Evolutionary conservation across 2,888 invertebrate genomes (phyloP).

Genomic region (Aquatica leii): DNA sequence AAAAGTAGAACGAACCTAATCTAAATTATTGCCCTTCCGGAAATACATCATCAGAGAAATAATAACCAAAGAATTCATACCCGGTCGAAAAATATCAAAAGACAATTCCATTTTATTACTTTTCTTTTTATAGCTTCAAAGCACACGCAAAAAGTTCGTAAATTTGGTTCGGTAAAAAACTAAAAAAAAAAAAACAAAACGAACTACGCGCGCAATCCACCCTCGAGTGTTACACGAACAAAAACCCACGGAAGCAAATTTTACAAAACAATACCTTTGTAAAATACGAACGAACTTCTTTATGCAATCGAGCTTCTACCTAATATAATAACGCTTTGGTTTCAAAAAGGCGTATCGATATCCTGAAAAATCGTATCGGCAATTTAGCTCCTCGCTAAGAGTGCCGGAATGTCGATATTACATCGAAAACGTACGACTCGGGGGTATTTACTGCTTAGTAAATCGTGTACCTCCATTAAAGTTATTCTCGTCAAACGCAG

Average conservation of each 20-base stretch:
- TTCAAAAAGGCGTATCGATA: constrained; percentile 35
- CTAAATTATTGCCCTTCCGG: constrained; percentile 33
- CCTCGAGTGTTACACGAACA: constrained; percentile 29
- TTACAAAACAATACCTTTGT: constrained; percentile 34
- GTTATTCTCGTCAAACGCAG: constrained; percentile 47
- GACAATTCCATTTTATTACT: constrained; percentile 44
- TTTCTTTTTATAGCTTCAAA: constrained; percentile 44
- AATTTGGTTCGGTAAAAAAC: constrained; percentile 29
- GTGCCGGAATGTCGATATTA: constrained; percentile 38
- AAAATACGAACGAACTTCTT: constrained; percentile 27
- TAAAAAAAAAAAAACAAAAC: constrained; percentile 36
- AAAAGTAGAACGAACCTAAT: constrained; percentile 37
- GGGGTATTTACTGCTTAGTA: constrained; percentile 38
- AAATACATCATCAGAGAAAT: constrained; percentile 36
- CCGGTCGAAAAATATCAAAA: constrained; percentile 40
- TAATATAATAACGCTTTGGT: constrained; percentile 37
- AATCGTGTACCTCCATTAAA: constrained; percentile 48
- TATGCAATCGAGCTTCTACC: constrained; percentile 31
- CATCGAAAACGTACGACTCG: constrained; percentile 31
- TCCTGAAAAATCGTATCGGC: constrained; percentile 31
- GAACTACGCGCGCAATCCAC: constrained; percentile 26
- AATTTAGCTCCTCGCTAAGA: constrained; percentile 27
- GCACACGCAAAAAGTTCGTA: constrained; percentile 41
- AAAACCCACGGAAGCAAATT: constrained; percentile 30
- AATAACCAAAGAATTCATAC: constrained; percentile 38